phyloP scores from a whole-genome alignment of 2,113 vertebrate species.

The Felis chaus region DNA sequence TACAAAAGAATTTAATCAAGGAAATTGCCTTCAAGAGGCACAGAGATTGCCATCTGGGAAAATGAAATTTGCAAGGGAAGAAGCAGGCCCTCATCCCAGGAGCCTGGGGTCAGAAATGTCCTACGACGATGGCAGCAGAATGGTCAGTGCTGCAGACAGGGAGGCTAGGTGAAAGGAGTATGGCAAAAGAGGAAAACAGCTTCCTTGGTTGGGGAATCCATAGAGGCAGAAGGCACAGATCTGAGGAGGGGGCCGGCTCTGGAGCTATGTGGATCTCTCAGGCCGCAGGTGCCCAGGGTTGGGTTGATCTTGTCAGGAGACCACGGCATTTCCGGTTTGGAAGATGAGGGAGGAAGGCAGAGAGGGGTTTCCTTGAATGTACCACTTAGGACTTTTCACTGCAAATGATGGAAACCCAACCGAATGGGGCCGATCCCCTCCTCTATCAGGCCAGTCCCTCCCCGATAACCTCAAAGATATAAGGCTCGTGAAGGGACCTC shows the following conservation, averaged over 20 bases:
- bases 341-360: not conserved
- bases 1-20: conserved; percentile 53
- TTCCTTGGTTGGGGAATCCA: not conserved
- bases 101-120: not conserved
- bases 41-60: not conserved
- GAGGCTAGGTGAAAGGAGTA: not conserved
- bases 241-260: not conserved
- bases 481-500: not conserved
- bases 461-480: not conserved
- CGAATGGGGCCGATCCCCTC: not conserved
- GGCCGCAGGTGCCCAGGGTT: not conserved
- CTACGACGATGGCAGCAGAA: not conserved
- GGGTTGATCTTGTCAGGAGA: not conserved
- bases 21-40: conserved; percentile 19
- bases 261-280: not conserved
- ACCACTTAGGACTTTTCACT: not conserved
- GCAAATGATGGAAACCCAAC: not conserved
- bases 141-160: not conserved
- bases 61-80: conserved; percentile 51
- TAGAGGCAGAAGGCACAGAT: not conserved
- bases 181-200: not conserved
- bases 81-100: not conserved
- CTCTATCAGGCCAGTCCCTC: not conserved
- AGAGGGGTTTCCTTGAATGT: not conserved
- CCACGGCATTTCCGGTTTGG: not conserved